Evolutionary conservation across 2,113 vertebrate species (phyloP), one percentile per base, ranked within the genome.

Genomic region (Hyperopisus bebe): DNA sequence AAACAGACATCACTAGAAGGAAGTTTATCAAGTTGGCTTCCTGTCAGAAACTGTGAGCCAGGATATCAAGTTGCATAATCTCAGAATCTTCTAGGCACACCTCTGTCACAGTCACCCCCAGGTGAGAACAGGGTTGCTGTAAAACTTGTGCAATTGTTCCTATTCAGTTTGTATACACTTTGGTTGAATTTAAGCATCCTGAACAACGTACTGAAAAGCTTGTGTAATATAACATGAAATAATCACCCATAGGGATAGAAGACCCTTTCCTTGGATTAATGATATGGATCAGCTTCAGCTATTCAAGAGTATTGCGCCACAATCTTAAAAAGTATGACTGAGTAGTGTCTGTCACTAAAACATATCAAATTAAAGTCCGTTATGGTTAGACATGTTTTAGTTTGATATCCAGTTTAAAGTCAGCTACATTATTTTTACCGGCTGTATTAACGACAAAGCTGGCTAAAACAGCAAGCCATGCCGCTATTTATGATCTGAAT

Each of bases 11-110:
- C 44, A 83, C 42, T 83, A 83, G 80, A 83, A 46, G 42, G 39
- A 21, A 84, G 44, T 84, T 84, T 84, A 47, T 84, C 82, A n/a
- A 84, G 44, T 44, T 84, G 82, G 44, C 80, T 84, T 84, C 80
- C 80, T 47, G 19, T 84, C 42, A 47, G 82, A 44, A 42, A 47
- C 21, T 84, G 77, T 8, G 44, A 47, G 42, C 7, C 9, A 84
- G 82, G 42, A 84, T 47, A 46, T 84, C 21, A 44, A 11, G 15
- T 84, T 47, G 82, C 82, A 84, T 84, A 84, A 84, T 84, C 21
- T 84, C 19, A 24, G 39, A 47, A n/a, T 47, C 80, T 47, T n/a
- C 9, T n/a, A 39, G 10, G 21, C 19, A 47, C 19, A 84, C 19
- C 24, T n/a, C 82, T 44, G n/a, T n/a, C 42, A 24, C 8, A 42